These are phyloP conservation scores for Ceratothoa steindachneri DNA, from an alignment of 2,888 invertebrate genomes.

Conservation along the genomic window DNA sequence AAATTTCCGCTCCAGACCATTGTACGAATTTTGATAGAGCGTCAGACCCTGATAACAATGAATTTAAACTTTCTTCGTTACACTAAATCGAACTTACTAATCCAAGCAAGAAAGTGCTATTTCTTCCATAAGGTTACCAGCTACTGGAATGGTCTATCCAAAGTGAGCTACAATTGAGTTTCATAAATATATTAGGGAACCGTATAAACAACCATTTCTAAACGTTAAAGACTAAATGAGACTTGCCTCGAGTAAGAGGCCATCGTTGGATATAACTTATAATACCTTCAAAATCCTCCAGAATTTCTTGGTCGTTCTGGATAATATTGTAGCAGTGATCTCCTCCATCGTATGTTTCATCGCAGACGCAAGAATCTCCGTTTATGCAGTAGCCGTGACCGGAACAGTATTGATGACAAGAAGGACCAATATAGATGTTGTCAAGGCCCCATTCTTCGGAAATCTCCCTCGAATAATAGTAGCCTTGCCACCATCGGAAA, in stretches of 20 bases:
- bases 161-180: too few species aligned
- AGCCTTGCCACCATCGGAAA: constrained; percentile 55
- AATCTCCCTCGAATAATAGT: constrained; percentile 50
- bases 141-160: too few species aligned
- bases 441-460: constrained; percentile 54
- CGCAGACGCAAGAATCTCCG: constrained; percentile 51
- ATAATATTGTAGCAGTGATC: constrained; percentile 20
- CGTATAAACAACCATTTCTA: too few species aligned
- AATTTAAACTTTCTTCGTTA: too few species aligned
- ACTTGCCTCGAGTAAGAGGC: too few species aligned
- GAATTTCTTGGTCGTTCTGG: constrained; percentile 2
- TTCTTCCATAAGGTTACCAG: too few species aligned
- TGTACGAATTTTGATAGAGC: not conserved
- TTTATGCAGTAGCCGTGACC: constrained; percentile 53
- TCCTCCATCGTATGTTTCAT: constrained; percentile 50
- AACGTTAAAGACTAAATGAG: too few species aligned
- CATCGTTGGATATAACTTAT: too few species aligned
- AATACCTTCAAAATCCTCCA: constrained; percentile 24
- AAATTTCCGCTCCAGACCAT: constrained; percentile 50
- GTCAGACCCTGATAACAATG: too few species aligned
- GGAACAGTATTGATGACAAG: constrained; percentile 53
- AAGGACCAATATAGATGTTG: constrained; percentile 54
- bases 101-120: too few species aligned
- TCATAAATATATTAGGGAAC: too few species aligned
- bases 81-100: too few species aligned